Evolutionary conservation across 2,888 invertebrate genomes (phyloP), one percentile per base, ranked within the genome.

Genomic region (Cosmopolites sordidus): DNA sequence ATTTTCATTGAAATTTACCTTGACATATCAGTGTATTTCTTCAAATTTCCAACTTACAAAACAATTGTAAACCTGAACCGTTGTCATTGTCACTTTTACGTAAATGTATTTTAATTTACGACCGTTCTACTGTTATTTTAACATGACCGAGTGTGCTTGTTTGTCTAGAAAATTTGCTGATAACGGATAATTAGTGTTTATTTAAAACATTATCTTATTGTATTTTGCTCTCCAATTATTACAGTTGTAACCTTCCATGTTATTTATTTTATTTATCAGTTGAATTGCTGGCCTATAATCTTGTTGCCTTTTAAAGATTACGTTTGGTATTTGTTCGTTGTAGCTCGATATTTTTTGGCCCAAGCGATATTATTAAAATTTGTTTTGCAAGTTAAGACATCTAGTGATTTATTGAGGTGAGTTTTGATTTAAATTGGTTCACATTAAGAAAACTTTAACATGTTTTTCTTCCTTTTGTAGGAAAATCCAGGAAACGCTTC

Each of bases 201-300:
- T 43, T 51, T 45, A 48, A 51, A 54, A 56, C 15, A 56, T 56
- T 56, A 56, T 56, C 56, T 43, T 42, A 51, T 48, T 56, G 56
- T 56, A 45, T 44, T 56, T 51, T 56, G 56, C 51, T 56, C 56
- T 48, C 43, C 40, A 39, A 17, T 42, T 56, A 48, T 56, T 56
- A 48, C 52, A 49, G 17, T 53, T 49, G 37, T 53, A 56, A 50
- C 50, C 52, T 53, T 53, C 56, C 40, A 49, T 33, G 16, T 39
- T 56, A 29, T 56, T 52, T 52, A 44, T 30, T 42, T 42, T 48
- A 48, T 40, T 56, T 52, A 56, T 56, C 56, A 52, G 39, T 16
- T 18, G 43, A 49, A 53, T 52, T 37, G 52, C 49, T 41, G 49
- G 52, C 50, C 46, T 45, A 51, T 56, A 41, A 52, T 52, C 56